Percentiles rank a stretch among this genome's conserved stretches.
Evolutionary conservation across 2,797 vertebrate species (phyloP).

Genomic region (Anas acuta): DNA sequence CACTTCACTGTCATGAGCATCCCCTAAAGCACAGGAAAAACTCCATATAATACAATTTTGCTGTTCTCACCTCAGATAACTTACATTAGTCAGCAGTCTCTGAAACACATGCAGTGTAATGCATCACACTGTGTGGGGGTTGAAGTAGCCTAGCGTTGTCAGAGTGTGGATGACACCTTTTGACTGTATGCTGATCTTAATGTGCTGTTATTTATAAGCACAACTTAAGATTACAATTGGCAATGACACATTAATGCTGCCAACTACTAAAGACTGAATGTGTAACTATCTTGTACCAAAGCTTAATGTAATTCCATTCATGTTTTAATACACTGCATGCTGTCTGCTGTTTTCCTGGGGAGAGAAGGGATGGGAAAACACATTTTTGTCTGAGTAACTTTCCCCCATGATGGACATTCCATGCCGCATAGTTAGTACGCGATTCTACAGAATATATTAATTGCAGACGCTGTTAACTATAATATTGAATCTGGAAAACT

Average conservation of each 20-base stretch:
- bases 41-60: neutral
- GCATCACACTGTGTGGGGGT: too few species aligned
- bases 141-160: neutral
- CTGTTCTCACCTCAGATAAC: neutral
- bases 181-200: neutral
- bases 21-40: neutral
- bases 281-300: neutral
- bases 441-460: neutral
- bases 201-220: neutral
- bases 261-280: neutral
- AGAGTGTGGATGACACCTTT: neutral
- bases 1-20: rapidly evolving
- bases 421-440: neutral
- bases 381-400: neutral
- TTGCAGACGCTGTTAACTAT: neutral
- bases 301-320: neutral
- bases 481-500: neutral
- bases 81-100: neutral
- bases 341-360: neutral
- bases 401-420: neutral
- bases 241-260: rapidly evolving
- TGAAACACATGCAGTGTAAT: neutral
- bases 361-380: neutral
- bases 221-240: neutral
- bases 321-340: neutral